These are phyloP conservation scores for Corydoras sp. DNA, from an alignment of 2,113 vertebrate species.

Conservation along the genomic window DNA sequence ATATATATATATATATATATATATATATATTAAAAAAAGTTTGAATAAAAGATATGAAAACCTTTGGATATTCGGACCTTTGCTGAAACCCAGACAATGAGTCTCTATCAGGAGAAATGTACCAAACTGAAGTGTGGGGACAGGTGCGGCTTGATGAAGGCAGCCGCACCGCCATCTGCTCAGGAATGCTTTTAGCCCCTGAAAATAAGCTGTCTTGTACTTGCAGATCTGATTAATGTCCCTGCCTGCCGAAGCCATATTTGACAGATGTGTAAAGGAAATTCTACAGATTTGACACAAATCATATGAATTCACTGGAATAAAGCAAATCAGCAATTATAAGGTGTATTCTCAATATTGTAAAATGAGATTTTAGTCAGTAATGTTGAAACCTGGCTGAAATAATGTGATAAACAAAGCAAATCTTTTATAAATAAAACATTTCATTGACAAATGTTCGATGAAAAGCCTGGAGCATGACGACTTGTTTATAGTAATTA, in stretches of 20 bases:
- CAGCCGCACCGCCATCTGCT: slow-evolving; percentile 43
- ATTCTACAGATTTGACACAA: slow-evolving; percentile 26
- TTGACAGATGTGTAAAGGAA: slow-evolving; percentile 30
- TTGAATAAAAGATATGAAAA: background rate
- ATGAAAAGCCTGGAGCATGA: too few relatives aligned
- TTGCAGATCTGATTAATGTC: slow-evolving; percentile 47
- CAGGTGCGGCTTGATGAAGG: slow-evolving; percentile 43
- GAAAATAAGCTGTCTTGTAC: slow-evolving; percentile 38
- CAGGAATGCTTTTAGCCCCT: slow-evolving; percentile 39
- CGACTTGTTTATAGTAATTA: too few relatives aligned
- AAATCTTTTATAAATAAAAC: too few relatives aligned
- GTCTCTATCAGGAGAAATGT: slow-evolving; percentile 24
- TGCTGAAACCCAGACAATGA: slow-evolving; percentile 8
- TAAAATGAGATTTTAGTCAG: too few relatives aligned
- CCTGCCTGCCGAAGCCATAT: slow-evolving; percentile 35
- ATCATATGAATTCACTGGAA: slow-evolving; percentile 18
- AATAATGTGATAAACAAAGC: too few relatives aligned
- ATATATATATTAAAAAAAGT: too few relatives aligned
- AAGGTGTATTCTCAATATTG: too few relatives aligned
- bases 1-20: too few relatives aligned
- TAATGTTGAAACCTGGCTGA: too few relatives aligned
- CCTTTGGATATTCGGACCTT: slow-evolving; percentile 3
- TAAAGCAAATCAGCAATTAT: slow-evolving; percentile 1
- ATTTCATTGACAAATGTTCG: too few relatives aligned
- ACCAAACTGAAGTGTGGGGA: slow-evolving; percentile 36